Percentiles rank a stretch among this genome's conserved stretches.
Evolutionary conservation across 2,113 vertebrate genomes (phyloP).

Genomic region (Chloroceryle aenea): DNA sequence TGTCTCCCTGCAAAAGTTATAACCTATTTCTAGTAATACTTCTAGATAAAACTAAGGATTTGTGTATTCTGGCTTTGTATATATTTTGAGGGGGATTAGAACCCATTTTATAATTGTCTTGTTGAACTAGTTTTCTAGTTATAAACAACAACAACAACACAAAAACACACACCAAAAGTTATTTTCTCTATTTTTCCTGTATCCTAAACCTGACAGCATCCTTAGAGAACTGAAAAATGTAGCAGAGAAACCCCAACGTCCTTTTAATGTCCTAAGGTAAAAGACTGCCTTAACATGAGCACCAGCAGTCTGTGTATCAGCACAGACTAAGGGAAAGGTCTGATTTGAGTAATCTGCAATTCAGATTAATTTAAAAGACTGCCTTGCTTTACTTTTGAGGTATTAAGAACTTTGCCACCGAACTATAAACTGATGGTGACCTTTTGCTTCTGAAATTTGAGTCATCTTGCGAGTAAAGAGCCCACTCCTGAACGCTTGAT

Average conservation of each 20-base stretch:
- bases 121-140: not conserved
- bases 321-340: not conserved
- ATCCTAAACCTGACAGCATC: not conserved
- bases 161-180: not conserved
- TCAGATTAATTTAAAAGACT: conserved; percentile 42
- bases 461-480: conserved; percentile 40
- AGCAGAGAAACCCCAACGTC: not conserved
- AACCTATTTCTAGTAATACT: not conserved
- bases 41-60: not conserved
- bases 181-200: not conserved
- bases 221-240: not conserved
- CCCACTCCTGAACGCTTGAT: conserved; percentile 23
- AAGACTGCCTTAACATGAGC: not conserved
- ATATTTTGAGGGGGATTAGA: not conserved
- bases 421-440: conserved; percentile 34
- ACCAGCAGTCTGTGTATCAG: not conserved
- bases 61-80: fast-evolving
- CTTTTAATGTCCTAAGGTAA: not conserved
- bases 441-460: conserved; percentile 35
- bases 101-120: not conserved
- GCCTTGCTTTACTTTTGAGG: not conserved
- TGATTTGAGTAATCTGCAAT: conserved; percentile 15
- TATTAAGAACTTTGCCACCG: conserved; percentile 45
- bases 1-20: not conserved
- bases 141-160: not conserved